Evolutionary conservation across 2,113 vertebrate genomes (phyloP).

Genomic region (Zingel zingel): DNA sequence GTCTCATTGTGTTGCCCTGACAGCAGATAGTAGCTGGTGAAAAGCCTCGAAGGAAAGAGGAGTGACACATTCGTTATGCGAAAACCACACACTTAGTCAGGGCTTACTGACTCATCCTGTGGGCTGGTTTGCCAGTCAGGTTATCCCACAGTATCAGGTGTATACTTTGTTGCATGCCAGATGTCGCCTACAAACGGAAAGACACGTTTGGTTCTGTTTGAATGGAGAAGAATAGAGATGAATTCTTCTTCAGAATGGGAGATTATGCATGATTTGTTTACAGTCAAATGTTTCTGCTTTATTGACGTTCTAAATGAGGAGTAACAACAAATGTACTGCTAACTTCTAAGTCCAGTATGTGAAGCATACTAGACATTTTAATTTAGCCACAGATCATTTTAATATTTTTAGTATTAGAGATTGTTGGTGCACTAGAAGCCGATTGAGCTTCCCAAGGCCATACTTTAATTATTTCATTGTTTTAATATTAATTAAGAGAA

Average conservation of each 20-base stretch:
- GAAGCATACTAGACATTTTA: neutral
- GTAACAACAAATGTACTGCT: neutral
- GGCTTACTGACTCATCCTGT: slow-evolving; percentile 63
- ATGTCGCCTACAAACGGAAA: slow-evolving; percentile 49
- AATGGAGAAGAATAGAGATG: slow-evolving; percentile 30
- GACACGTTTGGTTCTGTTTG: slow-evolving; percentile 42
- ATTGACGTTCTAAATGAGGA: slow-evolving; percentile 5
- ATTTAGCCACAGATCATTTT: neutral
- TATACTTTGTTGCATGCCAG: slow-evolving; percentile 37
- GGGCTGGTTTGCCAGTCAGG: slow-evolving; percentile 49
- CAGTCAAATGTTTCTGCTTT: slow-evolving; percentile 4
- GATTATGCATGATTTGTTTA: slow-evolving; percentile 30
- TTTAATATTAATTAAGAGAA: neutral
- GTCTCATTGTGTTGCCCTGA: slow-evolving; percentile 39
- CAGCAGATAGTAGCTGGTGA: slow-evolving; percentile 37
- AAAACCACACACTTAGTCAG: slow-evolving; percentile 62
- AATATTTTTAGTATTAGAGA: slow-evolving; percentile 2
- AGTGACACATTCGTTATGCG: slow-evolving; percentile 27
- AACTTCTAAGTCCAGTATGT: neutral
- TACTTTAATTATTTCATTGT: neutral
- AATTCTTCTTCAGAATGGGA: slow-evolving; percentile 13
- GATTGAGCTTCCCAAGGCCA: neutral
- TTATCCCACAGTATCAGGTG: slow-evolving; percentile 61
- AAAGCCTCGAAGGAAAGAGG: slow-evolving; percentile 35
- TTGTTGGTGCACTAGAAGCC: neutral